Evolutionary conservation across 2,797 vertebrate species (phyloP).

Genomic region (Triplophysa bombifrons): DNA sequence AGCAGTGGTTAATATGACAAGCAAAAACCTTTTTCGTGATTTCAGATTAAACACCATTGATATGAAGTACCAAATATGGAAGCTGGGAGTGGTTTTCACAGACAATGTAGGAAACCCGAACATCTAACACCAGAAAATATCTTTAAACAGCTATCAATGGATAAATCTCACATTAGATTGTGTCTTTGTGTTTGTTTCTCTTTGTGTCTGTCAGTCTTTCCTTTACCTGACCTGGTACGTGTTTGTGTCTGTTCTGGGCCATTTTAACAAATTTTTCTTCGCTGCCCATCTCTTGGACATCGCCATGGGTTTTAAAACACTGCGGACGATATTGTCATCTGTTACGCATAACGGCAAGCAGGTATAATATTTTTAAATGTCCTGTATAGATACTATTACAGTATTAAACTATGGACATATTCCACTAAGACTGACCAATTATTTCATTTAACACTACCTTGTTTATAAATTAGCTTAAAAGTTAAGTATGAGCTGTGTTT

Average conservation of each 20-base stretch:
- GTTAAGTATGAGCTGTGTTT: neutral
- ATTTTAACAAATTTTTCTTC: conserved; percentile 82
- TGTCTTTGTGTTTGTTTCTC: conserved; percentile 11
- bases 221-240: conserved; percentile 79
- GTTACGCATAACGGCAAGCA: conserved; percentile 82
- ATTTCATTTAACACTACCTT: neutral
- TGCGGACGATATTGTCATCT: conserved; percentile 78
- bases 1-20: conserved; percentile 35
- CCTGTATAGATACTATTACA: neutral
- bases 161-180: neutral
- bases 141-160: neutral
- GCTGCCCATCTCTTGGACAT: conserved; percentile 80
- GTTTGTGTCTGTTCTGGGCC: conserved; percentile 74
- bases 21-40: conserved; percentile 41
- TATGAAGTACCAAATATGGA: conserved; percentile 78
- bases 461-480: neutral
- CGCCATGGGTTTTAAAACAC: conserved; percentile 80
- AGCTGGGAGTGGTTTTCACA: conserved; percentile 77
- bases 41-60: conserved; percentile 72
- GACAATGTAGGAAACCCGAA: conserved; percentile 70
- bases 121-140: neutral
- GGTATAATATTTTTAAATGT: conserved; percentile 52
- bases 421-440: neutral
- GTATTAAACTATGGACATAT: neutral
- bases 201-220: conserved; percentile 68